phyloP scores from a whole-genome alignment of 2,797 vertebrate genomes.

The Syngnathus rostellatus region DNA sequence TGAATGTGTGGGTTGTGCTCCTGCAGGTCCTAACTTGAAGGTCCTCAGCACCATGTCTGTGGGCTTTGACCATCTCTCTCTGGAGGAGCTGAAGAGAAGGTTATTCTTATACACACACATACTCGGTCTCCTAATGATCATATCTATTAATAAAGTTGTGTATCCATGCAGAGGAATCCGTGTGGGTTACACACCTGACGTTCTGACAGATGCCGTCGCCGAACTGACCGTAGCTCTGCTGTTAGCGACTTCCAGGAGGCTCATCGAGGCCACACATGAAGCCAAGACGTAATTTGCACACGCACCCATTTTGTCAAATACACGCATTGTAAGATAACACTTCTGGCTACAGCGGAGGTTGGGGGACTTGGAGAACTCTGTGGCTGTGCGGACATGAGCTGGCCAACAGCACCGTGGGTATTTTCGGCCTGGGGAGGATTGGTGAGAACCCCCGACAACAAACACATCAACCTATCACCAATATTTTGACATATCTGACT shows the following conservation, averaged over 20 bases:
- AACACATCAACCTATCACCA: background rate
- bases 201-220: conserved; percentile 69
- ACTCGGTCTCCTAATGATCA: too few relatives aligned
- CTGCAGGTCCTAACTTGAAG: conserved; percentile 64
- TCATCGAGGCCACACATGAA: conserved; percentile 71
- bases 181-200: conserved; percentile 72
- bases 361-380: conserved; percentile 74
- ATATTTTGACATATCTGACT: background rate
- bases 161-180: conserved; percentile 65
- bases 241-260: conserved; percentile 74
- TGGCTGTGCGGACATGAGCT: conserved; percentile 72
- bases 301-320: background rate
- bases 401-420: conserved; percentile 75
- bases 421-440: conserved; percentile 76
- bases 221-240: conserved; percentile 73
- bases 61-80: conserved; percentile 61
- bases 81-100: conserved; percentile 69
- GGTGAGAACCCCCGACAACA: conserved; percentile 50
- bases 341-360: conserved; percentile 62
- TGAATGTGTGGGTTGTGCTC: conserved; percentile 6
- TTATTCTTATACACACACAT: conserved; percentile 11
- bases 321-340: background rate
- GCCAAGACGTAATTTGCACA: conserved; percentile 60
- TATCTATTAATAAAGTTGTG: background rate
- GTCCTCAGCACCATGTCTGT: conserved; percentile 70